Conservation (phyloP, 2,113 vertebrate genomes). For the Semnornis frantzii region DNA sequence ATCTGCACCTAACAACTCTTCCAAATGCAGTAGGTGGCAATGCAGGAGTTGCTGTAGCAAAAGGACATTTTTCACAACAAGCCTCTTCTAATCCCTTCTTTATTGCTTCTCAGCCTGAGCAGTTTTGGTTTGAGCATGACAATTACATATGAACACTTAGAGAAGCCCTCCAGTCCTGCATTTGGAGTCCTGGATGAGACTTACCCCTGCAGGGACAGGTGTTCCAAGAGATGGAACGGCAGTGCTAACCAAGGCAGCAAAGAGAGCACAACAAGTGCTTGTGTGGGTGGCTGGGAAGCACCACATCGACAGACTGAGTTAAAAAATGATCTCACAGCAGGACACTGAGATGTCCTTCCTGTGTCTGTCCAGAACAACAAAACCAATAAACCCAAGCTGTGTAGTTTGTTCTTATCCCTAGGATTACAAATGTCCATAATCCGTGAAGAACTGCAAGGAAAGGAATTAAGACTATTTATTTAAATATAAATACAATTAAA, state of each 20-base stretch:
- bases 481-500: slow-evolving; percentile 73
- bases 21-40: neutral
- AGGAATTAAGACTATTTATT: slow-evolving; percentile 73
- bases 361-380: neutral
- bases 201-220: neutral
- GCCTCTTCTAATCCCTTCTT: neutral
- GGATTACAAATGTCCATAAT: slow-evolving; percentile 48
- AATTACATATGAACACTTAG: neutral
- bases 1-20: neutral
- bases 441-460: slow-evolving; percentile 50
- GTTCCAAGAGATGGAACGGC: neutral
- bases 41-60: neutral
- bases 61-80: neutral
- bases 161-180: neutral
- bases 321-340: neutral
- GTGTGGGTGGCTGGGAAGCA: neutral
- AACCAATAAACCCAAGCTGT: neutral
- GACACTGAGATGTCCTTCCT: neutral
- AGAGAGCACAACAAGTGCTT: neutral
- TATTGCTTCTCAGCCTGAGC: neutral
- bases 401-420: slow-evolving; percentile 47
- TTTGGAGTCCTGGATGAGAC: neutral
- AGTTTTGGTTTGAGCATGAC: neutral
- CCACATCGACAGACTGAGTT: neutral
- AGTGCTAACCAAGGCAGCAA: neutral